A percentile compares a stretch with the other conserved stretches of the same genome.
Evolutionary conservation across 2,113 vertebrate genomes (phyloP).

Genomic region (Bucco capensis): DNA sequence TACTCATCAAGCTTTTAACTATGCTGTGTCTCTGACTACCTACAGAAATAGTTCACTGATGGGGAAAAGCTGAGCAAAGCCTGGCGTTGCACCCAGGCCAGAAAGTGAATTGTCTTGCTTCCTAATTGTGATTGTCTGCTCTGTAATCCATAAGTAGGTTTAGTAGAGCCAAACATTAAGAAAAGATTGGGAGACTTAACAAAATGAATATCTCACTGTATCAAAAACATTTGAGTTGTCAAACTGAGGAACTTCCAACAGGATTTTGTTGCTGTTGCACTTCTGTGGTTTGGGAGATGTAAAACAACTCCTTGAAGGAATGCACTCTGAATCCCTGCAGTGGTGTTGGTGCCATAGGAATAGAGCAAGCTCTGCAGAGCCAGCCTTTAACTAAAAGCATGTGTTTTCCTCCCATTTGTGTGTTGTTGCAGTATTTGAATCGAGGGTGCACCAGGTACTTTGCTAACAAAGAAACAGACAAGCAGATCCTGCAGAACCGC

Average conservation of each 20-base stretch:
- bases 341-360: neutral
- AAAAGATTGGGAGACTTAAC: neutral
- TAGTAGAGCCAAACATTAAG: neutral
- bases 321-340: neutral
- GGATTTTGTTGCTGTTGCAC: neutral
- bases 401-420: neutral
- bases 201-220: neutral
- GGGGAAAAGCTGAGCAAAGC: neutral
- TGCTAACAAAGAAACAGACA: conserved; percentile 91
- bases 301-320: neutral
- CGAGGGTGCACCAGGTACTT: conserved; percentile 95
- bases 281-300: neutral
- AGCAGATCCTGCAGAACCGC: conserved; percentile 89
- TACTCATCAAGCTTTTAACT: neutral
- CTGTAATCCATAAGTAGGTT: neutral
- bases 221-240: neutral
- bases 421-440: conserved; percentile 86
- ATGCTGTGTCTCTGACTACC: neutral
- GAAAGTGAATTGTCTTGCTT: neutral
- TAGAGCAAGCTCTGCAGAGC: neutral
- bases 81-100: neutral
- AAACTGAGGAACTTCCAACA: neutral
- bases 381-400: neutral
- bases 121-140: neutral
- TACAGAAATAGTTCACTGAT: neutral